Conservation (phyloP, 2,797 vertebrate species). For the Florisuga fusca region DNA sequence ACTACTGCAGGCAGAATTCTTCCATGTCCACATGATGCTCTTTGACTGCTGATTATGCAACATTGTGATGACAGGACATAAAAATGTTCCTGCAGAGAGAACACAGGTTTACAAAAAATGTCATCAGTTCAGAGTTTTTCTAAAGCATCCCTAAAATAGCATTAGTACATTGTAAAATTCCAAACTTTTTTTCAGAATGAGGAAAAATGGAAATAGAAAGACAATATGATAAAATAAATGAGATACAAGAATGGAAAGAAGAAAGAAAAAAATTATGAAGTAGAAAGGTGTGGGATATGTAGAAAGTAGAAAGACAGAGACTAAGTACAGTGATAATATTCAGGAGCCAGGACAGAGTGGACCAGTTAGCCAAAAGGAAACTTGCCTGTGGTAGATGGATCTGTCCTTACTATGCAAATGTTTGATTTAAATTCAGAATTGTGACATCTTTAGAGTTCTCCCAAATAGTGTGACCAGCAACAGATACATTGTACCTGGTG, state of each 20-base stretch:
- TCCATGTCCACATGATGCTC: not conserved
- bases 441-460: not conserved
- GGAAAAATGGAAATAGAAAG: not conserved
- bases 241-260: not conserved
- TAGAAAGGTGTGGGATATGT: not conserved
- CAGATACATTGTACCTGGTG: not conserved
- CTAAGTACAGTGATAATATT: not conserved
- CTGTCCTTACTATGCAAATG: not conserved
- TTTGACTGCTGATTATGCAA: slow-evolving; percentile 32
- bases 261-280: not conserved
- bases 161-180: not conserved
- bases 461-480: not conserved
- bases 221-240: not conserved
- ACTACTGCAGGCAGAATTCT: not conserved
- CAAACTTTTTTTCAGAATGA: not conserved
- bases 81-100: slow-evolving; percentile 16
- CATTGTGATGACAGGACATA: not conserved
- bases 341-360: not conserved
- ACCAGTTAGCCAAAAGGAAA: not conserved
- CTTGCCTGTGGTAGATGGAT: not conserved
- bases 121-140: slow-evolving; percentile 7
- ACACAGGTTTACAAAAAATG: slow-evolving; percentile 1
- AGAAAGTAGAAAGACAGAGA: not conserved
- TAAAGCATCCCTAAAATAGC: slow-evolving; percentile 16
- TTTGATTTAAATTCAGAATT: not conserved